phyloP scores from a whole-genome alignment of 2,113 vertebrate genomes.

The Sprattus sprattus region DNA sequence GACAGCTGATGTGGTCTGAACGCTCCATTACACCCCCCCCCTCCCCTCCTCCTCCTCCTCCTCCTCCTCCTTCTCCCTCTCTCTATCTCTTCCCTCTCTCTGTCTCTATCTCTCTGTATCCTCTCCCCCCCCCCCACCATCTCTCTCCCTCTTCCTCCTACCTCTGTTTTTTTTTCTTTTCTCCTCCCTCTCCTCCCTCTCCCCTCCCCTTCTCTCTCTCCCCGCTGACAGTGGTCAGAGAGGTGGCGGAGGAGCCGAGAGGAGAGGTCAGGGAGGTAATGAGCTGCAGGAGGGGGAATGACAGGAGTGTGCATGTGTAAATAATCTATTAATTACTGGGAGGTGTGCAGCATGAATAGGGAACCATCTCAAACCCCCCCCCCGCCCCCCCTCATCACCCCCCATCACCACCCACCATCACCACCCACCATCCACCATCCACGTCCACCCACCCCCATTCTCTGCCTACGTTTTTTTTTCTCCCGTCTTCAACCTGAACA shows the following conservation, averaged over 20 bases:
- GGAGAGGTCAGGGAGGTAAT: slow-evolving; percentile 83
- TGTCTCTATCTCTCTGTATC: background rate
- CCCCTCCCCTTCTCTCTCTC: background rate
- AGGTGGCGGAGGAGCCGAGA: slow-evolving; percentile 75
- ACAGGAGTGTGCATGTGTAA: slow-evolving; percentile 86
- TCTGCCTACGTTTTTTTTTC: background rate
- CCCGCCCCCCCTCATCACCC: slow-evolving; percentile 29
- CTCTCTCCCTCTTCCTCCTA: background rate
- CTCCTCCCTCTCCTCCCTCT: background rate
- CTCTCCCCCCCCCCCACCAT: background rate
- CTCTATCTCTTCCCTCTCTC: background rate
- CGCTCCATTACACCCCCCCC: background rate
- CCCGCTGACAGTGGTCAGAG: slow-evolving; percentile 61
- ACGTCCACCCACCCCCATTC: background rate
- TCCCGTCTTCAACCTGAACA: background rate
- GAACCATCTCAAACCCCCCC: slow-evolving; percentile 70
- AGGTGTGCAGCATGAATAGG: slow-evolving; percentile 68
- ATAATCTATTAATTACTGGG: slow-evolving; percentile 94
- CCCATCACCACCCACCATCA: slow-evolving; percentile 9
- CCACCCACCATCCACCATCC: background rate
- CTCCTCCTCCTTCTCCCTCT: background rate
- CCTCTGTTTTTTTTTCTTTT: background rate
- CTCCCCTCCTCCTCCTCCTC: background rate
- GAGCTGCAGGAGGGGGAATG: slow-evolving; percentile 80
- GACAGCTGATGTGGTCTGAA: background rate